Base-by-base conservation (phyloP, 2,113 vertebrate genomes). In the Hiodon tergisus region DNA sequence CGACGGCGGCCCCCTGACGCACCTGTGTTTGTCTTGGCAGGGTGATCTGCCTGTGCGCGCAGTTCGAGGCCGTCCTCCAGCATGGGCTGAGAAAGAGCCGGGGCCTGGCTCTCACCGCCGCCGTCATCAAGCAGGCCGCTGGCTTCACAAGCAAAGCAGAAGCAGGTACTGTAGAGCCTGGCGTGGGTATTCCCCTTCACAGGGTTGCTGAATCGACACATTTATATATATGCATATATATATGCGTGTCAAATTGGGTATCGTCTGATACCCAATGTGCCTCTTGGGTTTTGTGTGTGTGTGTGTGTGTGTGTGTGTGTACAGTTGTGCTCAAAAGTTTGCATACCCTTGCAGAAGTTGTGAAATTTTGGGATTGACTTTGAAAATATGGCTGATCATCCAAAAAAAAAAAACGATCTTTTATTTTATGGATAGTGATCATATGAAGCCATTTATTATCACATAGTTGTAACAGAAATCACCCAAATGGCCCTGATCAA, bases 1-100 rank as follows among this genome's bases (percentile, higher is more conserved):
- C 2, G 4, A 7, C 66, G 14, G 61, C 77, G n/a, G 2, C 9
- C 10, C 73, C 53, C 65, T 60, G 47, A 75, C 14, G 55, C 5
- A 6, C 8, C 31, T 67, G 2, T 67, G n/a, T 47, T 5, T 80
- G 47, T 72, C 85, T 84, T 70, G 79, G 75, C 91, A 99, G 97
- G 85, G 97, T 99, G 57, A 98, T 97, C 75, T 99, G 97, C 80
- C 87, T 99, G 73, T 99, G 97, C 17, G 97, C 97, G 78, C 96
- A 99, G 90, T 96, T 99, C 78, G 97, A 99, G 82, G 91, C 92
- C 0, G 96, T 98, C 77, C 87, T 99, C 74, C 97, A 98, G 88
- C 96, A 99, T 4, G 97, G 97, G 59, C 88, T 99, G 89, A 94
- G 89, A 90, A 96, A 94, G 86, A 98, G 90, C 75, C 85, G 94